Evolutionary conservation across 2,888 invertebrate genomes (phyloP).

Genomic region (Chironomus tentans): DNA sequence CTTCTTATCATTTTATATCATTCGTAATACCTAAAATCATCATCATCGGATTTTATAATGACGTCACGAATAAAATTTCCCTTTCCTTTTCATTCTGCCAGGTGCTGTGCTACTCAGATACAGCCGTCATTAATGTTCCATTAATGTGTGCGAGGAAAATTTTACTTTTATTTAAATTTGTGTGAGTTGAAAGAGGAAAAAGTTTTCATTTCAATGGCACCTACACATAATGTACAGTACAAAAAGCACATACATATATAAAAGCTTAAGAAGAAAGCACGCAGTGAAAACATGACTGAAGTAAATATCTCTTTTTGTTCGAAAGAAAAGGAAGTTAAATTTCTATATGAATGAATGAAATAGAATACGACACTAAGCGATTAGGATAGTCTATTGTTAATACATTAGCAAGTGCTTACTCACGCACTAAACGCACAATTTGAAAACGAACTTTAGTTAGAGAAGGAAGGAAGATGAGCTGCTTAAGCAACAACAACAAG

Average conservation of each 20-base stretch:
- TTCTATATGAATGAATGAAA: no score
- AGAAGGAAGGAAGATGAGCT: neutral
- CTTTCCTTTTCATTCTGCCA: neutral
- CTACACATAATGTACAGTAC: neutral
- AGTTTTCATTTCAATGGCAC: neutral
- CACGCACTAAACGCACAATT: no score
- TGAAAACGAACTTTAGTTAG: no score
- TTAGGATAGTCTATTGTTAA: no score
- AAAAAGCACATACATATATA: no score
- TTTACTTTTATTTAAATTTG: neutral
- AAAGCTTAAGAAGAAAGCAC: no score
- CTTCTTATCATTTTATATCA: no score
- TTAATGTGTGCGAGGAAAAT: neutral
- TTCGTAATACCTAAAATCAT: neutral
- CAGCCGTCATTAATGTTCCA: neutral
- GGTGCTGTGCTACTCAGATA: neutral
- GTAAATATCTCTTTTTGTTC: no score
- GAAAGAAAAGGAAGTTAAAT: neutral
- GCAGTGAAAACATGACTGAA: no score
- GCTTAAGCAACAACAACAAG: neutral
- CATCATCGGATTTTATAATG: constrained; percentile 8
- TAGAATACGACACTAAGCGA: no score
- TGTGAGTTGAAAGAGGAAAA: neutral
- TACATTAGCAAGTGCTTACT: no score
- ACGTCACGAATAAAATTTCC: neutral